Conservation (phyloP, 2,113 vertebrate species). For the Leiothrix lutea region DNA sequence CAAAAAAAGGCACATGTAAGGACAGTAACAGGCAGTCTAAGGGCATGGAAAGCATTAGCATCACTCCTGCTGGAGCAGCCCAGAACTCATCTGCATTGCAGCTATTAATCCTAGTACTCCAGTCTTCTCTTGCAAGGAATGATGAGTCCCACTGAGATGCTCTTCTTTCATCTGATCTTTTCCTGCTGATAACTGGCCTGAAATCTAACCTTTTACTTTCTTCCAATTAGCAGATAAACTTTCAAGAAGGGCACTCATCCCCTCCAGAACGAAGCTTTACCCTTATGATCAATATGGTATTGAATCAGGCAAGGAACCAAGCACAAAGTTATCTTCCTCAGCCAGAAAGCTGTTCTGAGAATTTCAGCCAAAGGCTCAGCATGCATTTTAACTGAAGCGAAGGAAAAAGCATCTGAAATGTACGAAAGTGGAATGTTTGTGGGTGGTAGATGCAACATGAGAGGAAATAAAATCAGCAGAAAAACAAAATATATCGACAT, state of each 20-base stretch:
- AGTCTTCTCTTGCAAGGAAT: neutral
- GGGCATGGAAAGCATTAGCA: neutral
- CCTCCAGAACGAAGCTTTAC: neutral
- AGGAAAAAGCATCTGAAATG: constrained; percentile 1
- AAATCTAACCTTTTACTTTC: neutral
- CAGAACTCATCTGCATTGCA: neutral
- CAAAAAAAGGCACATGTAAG: neutral
- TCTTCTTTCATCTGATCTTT: constrained; percentile 1
- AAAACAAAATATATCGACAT: constrained; percentile 7
- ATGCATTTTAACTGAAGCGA: neutral
- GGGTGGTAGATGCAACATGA: constrained; percentile 22
- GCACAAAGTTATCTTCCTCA: neutral
- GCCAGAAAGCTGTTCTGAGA: neutral
- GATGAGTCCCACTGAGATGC: neutral
- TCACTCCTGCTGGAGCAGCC: neutral
- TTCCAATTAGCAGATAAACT: constrained; percentile 6
- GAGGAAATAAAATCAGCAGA: constrained; percentile 30
- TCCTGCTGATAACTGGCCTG: neutral
- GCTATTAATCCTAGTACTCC: neutral
- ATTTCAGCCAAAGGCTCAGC: constrained; percentile 31
- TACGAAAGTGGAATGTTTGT: neutral
- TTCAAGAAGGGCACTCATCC: neutral
- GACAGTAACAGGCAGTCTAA: neutral
- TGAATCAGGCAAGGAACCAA: constrained; percentile 33
- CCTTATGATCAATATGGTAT: neutral